Evolutionary conservation across 2,797 vertebrate genomes (phyloP), one percentile per base, ranked within the genome.

Genomic region (Mormyrus proboscirostris): DNA sequence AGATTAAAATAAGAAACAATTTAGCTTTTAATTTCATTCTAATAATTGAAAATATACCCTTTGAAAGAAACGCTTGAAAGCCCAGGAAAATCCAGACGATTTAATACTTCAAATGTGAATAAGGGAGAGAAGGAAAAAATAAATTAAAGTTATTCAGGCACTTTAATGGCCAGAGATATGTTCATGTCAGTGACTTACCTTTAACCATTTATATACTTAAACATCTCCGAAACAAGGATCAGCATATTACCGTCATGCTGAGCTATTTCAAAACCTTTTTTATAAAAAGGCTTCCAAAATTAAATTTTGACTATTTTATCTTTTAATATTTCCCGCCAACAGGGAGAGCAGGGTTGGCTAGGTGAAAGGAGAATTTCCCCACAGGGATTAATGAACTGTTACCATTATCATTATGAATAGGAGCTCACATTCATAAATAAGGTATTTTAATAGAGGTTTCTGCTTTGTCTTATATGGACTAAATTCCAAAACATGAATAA

Each of bases 1-100:
- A 44, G 76, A 82, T 47, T 82, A 47, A 82, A 82, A 47, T 47
- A 82, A 82, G 76, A 44, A 41, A 47, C 33, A 76, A 82, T 82
- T 82, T 82, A n/a, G 76, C 41, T 82, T 82, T 82, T 82, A 82
- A 82, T 82, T 82, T 82, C 41, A 82, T 82, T 82, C 76, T 82
- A 47, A 82, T 82, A 82, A 82, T 47, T 82, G 76, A 82, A 82
- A 41, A 82, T n/a, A 82, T 82, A 33, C 29, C 65, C 65, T 73
- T 73, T 73, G 76, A 82, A 82, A 47, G 16, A 82, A 82, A 82
- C 76, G 76, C 76, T 82, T 47, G 76, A 73, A 73, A 73, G 65
- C 65, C 29, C 65, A 38, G 29, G 76, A 44, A 82, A 82, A 47
- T 41, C 19, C 38, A 47, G 29, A 82, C 3, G 6, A 44, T 82